Conservation (phyloP, 35 echinoderm and acorn worm species). For the Heliocidaris erythrogramma region DNA sequence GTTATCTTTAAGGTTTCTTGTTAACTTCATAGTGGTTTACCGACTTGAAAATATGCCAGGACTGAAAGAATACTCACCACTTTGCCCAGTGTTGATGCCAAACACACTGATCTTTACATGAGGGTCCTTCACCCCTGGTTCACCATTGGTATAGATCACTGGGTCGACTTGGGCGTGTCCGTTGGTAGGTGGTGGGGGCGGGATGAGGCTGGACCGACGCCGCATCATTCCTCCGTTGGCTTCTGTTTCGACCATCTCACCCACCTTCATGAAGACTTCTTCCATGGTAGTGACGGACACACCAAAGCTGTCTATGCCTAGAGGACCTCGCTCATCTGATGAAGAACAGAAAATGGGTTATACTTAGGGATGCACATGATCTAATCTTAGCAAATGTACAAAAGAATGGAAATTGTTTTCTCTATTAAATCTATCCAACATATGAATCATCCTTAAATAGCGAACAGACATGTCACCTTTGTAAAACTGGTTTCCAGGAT, state of each 20-base stretch:
- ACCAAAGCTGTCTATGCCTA: constrained; percentile 94
- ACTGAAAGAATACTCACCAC: not conserved
- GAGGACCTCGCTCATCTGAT: constrained; percentile 57
- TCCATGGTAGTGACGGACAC: constrained; percentile 97
- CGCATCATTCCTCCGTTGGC: not conserved
- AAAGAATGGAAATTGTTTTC: too few relatives aligned
- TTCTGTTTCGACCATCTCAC: constrained; percentile 72
- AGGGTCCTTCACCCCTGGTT: constrained; percentile 27
- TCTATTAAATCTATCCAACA: too few relatives aligned
- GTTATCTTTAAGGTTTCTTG: too few relatives aligned
- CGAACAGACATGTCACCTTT: too few relatives aligned
- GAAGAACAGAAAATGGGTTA: not conserved
- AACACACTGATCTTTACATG: constrained; percentile 10
- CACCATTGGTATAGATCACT: constrained; percentile 26
- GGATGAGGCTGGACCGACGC: not conserved
- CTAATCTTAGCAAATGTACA: not conserved
- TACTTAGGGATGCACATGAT: too few relatives aligned
- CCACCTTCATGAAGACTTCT: constrained; percentile 98
- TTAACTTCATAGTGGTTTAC: too few relatives aligned
- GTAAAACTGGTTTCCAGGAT: too few relatives aligned
- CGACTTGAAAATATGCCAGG: not conserved
- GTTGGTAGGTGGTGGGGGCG: not conserved
- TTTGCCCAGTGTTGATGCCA: constrained; percentile 21
- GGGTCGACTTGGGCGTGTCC: constrained; percentile 23
- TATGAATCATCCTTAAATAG: too few relatives aligned